Base-by-base conservation (phyloP, 2,888 invertebrate species). In the Synergus umbraculus region DNA sequence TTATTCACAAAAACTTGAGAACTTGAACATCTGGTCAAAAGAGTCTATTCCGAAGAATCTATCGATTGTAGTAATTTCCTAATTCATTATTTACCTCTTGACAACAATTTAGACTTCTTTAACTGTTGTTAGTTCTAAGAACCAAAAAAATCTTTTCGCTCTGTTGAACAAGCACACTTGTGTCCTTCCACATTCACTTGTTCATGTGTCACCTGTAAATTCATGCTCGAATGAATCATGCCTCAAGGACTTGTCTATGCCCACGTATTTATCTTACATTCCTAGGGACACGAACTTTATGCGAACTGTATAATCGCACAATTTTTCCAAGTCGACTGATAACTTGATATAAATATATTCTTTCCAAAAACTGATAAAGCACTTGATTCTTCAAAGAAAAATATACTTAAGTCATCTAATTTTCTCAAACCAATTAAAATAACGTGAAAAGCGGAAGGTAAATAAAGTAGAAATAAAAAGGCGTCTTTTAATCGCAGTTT, bases 141-240 rank as follows among this genome's bases (percentile, higher is more conserved):
- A 1, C 4, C 10, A 60, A 60, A 22, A 10, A 60, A 22, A 22
- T 22, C 22, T 18, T 60, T 22, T 22, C 60, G 22, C 60, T 22
- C 1, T 4, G 22, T 22, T 12, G 60, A 60, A 22, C 22, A 60
- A 9, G 18, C 22, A 10, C 54, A 54, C 54, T 54, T 54, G 54
- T n/a, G 54, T 60, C 60, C 60, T 60, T 60, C 60, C 60, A 60
- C 60, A 60, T 60, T 60, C 60, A 60, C 60, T 60, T 60, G 22
- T 60, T 60, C 22, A 22, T 5, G 12, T 60, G 54, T 8, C 54
- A n/a, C 8, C n/a, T 54, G 54, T n/a, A 54, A 54, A n/a, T 60
- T n/a, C 60, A 60, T 60, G 60, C 60, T 60, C 12, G 22, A 22
- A 22, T 60, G 60, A 60, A 60, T 60, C 60, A 60, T 22, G 22